Base-by-base conservation (phyloP, 1,140 invertebrate genomes). In the Archivesica marissinica region DNA sequence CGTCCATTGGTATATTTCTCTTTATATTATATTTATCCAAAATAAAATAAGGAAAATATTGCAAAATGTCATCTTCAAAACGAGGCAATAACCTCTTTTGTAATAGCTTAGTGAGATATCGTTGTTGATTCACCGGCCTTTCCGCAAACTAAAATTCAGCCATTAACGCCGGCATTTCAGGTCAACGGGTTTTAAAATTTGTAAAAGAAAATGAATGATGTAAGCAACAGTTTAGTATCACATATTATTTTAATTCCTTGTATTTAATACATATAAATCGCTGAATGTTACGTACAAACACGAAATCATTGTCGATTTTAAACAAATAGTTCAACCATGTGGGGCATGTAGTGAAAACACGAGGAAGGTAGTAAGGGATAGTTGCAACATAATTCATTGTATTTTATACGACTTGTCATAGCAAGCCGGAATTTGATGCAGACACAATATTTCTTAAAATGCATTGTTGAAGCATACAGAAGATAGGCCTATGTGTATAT, bases 131-230 rank as follows among this genome's bases (percentile, higher is more conserved):
- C 28, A 66, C 50, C 77, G n/a, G 33, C 56, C 77, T 79, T 79
- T 79, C 61, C 56, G 74, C 77, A 38, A 64, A 61, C 44, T 35
- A 79, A 79, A 64, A 20, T 79, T 79, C 77, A 79, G 77, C 77
- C 77, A 79, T 79, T 79, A 79, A 59, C 39, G 39, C 77, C 56
- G 77, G 56, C 39, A 79, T 64, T 47, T 25, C 77, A 79, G 77
- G 77, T 79, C 77, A 79, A 44, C 77, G 77, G 77, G 56, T 66
- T 59, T 79, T 79, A 79, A 78, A 54, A 28, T 79, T 66, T 66
- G 54, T 23, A 23, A 23, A 79, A 79, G 23, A 79, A 79, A 79
- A 79, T 79, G 77, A 79, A 68, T 79, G 77, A 79, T 17, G 77
- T 79, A 66, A 79, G 77, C 47, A 50, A 4, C 23, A 25, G n/a